Percentiles rank a stretch among this genome's conserved stretches.
Evolutionary conservation across 2,797 vertebrate genomes (phyloP).

Genomic region (Allobates femoralis): DNA sequence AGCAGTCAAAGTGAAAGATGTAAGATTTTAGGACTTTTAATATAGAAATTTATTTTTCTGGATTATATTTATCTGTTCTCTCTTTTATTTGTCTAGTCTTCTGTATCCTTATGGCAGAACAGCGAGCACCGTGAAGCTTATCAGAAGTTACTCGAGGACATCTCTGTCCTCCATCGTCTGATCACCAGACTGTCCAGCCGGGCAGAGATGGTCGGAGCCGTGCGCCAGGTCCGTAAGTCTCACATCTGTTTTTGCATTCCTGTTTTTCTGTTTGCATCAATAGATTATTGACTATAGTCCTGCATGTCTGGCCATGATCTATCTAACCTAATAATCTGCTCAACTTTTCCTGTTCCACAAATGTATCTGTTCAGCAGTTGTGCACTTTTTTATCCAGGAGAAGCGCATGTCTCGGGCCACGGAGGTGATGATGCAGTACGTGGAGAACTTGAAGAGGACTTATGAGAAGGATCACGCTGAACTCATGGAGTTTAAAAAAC

Average conservation of each 20-base stretch:
- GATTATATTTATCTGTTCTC: too few species aligned
- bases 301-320: too few species aligned
- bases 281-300: too few species aligned
- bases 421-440: constrained; percentile 99
- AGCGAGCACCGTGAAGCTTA: constrained; percentile 92
- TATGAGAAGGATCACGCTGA: constrained; percentile 98
- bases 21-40: too few species aligned
- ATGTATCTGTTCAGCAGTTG: neutral
- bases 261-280: too few species aligned
- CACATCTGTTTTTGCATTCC: too few species aligned
- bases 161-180: constrained; percentile 87
- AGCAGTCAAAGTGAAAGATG: too few species aligned
- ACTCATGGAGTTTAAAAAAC: constrained; percentile 96
- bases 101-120: constrained; percentile 88
- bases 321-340: too few species aligned
- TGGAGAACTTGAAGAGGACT: constrained; percentile 96
- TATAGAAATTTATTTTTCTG: too few species aligned
- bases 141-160: constrained; percentile 89
- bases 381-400: constrained; percentile 77
- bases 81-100: constrained; percentile 76
- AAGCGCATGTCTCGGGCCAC: constrained; percentile 98
- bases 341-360: neutral
- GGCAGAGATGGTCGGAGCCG: constrained; percentile 93
- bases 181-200: constrained; percentile 91
- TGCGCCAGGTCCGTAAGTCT: constrained; percentile 82